Evolutionary conservation across 2,113 vertebrate genomes (phyloP).

Genomic region (Origma solitaria): DNA sequence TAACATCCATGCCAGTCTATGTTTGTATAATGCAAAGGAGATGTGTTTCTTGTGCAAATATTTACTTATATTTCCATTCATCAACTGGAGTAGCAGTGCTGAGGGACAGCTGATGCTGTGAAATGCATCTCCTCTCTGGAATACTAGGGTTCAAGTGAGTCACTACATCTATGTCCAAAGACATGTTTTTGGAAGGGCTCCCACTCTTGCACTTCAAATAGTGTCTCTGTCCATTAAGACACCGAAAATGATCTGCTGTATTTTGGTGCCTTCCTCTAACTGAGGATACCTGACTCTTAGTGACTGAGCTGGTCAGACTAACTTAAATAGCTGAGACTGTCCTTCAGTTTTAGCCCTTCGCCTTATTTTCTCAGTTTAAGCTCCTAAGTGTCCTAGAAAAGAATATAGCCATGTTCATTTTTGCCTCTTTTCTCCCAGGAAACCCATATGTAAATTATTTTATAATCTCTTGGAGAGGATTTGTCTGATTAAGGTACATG

Average conservation of each 20-base stretch:
- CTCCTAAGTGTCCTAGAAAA: neutral
- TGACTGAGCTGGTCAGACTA: neutral
- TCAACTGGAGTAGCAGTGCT: neutral
- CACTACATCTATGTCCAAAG: rapidly evolving
- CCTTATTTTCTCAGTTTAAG: neutral
- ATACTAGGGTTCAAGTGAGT: neutral
- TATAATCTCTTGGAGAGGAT: neutral
- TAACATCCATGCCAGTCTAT: neutral
- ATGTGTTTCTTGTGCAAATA: neutral
- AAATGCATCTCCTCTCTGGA: neutral
- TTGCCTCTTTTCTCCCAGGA: neutral
- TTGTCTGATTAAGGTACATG: neutral
- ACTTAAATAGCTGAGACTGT: neutral
- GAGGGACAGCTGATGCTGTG: rapidly evolving
- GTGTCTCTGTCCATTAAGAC: neutral
- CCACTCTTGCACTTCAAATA: neutral
- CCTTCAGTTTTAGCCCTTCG: neutral
- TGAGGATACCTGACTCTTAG: neutral
- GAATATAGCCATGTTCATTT: neutral
- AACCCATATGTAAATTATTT: neutral
- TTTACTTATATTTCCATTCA: neutral
- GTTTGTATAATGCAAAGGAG: neutral
- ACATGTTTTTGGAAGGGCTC: neutral
- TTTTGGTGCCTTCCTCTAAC: neutral
- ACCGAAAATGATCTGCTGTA: neutral